A percentile compares a stretch with the other conserved stretches of the same genome.
Evolutionary conservation across 1,140 invertebrate genomes (phyloP).

Genomic region (Choristoneura fumiferana): DNA sequence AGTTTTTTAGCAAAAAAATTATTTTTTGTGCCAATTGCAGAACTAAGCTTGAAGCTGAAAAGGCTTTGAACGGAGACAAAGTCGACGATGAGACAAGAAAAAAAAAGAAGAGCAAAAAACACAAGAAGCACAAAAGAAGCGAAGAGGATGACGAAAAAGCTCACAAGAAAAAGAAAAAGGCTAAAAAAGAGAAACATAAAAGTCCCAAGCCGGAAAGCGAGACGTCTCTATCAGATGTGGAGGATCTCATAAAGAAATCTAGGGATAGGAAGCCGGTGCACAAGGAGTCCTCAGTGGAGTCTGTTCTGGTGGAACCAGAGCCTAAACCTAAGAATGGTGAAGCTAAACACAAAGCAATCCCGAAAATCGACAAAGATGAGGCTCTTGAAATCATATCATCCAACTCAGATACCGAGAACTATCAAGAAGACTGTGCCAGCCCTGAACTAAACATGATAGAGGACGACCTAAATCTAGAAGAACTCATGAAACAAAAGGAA

Average conservation of each 20-base stretch:
- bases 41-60: constrained; percentile 38
- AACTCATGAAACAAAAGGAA: constrained; percentile 93
- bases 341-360: constrained; percentile 56
- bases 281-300: constrained; percentile 28
- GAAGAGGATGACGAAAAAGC: constrained; percentile 49
- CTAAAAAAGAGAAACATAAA: constrained; percentile 55
- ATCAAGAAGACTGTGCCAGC: constrained; percentile 85
- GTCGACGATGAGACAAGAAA: constrained; percentile 52
- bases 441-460: constrained; percentile 88
- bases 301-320: constrained; percentile 20
- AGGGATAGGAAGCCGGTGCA: constrained; percentile 33
- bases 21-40: no score
- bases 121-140: constrained; percentile 72
- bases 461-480: constrained; percentile 92
- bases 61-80: constrained; percentile 36
- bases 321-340: constrained; percentile 55
- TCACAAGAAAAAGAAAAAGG: constrained; percentile 54
- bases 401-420: constrained; percentile 83
- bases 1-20: no score
- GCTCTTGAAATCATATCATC: constrained; percentile 84
- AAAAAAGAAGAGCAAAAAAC: constrained; percentile 78
- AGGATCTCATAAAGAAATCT: constrained; percentile 58
- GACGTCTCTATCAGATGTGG: constrained; percentile 63
- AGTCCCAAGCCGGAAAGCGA: constrained; percentile 58
- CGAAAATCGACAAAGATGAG: constrained; percentile 44